Conservation (phyloP, 2,888 invertebrate species). For the Athalia rosae region DNA sequence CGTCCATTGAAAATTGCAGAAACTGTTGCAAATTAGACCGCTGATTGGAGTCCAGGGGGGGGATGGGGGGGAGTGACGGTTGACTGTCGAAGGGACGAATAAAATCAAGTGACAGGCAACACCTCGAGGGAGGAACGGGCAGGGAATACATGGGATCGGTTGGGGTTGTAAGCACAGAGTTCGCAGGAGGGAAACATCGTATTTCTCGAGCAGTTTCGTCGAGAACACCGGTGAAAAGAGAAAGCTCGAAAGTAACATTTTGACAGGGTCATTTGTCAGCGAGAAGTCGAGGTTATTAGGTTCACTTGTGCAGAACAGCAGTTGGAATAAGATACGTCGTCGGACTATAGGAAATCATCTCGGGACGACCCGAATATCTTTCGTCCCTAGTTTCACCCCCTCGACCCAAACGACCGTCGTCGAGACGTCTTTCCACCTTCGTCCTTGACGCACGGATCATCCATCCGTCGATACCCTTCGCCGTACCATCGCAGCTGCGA, state of each 20-base stretch:
- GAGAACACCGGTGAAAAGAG: constrained; percentile 16
- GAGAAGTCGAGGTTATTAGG: constrained; percentile 70
- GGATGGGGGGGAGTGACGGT: constrained; percentile 47
- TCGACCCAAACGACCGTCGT: constrained; percentile 6
- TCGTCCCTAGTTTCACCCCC: constrained; percentile 37
- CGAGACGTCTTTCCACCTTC: constrained; percentile 8
- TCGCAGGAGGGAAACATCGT: too few species aligned
- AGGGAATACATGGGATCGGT: not conserved
- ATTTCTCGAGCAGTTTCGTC: too few species aligned
- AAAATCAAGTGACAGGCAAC: constrained; percentile 53
- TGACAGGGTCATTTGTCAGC: constrained; percentile 71
- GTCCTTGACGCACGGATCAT: not conserved
- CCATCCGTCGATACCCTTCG: not conserved
- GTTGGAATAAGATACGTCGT: constrained; percentile 56
- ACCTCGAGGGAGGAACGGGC: constrained; percentile 48
- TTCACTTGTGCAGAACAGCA: constrained; percentile 61
- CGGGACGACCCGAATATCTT: constrained; percentile 54
- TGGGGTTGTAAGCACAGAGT: too few species aligned
- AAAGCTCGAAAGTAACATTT: constrained; percentile 68
- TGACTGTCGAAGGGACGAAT: constrained; percentile 49
- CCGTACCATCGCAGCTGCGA: not conserved
- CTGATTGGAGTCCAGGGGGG: constrained; percentile 47
- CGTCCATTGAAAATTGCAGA: constrained; percentile 28
- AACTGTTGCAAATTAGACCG: constrained; percentile 54
- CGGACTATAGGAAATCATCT: constrained; percentile 55